These are phyloP conservation scores for Trissonchulus latispiculum DNA, from an alignment of 2,888 invertebrate genomes.

Conservation along the genomic window DNA sequence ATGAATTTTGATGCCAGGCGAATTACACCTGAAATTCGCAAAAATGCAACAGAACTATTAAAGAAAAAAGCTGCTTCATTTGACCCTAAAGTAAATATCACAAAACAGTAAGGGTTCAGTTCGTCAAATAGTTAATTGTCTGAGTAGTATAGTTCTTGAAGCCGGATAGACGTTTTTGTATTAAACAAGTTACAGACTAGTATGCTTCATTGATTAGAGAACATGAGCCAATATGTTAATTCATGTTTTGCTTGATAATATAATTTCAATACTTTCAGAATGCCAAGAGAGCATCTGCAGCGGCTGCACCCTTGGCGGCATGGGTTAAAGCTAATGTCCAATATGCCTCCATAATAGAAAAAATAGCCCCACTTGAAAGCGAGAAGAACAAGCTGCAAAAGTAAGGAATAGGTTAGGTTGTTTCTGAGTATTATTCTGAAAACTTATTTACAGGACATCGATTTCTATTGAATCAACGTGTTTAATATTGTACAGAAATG, in stretches of 20 bases:
- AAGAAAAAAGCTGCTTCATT: conserved; percentile 72
- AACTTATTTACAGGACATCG: too few species aligned
- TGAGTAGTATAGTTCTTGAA: too few species aligned
- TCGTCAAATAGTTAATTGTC: too few species aligned
- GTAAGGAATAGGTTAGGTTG: conserved; percentile 40
- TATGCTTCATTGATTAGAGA: too few species aligned
- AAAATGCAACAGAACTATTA: conserved; percentile 68
- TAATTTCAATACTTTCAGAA: conserved; percentile 37
- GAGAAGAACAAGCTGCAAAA: conserved; percentile 59
- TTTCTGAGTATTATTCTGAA: too few species aligned
- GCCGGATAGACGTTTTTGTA: too few species aligned
- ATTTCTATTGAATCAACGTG: too few species aligned
- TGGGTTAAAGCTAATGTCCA: conserved; percentile 95
- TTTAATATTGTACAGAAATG: too few species aligned
- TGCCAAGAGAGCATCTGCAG: conserved; percentile 82
- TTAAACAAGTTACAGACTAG: too few species aligned
- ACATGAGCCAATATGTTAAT: too few species aligned
- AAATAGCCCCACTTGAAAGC: conserved; percentile 74
- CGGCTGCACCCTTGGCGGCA: conserved; percentile 86
- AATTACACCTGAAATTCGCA: conserved; percentile 68
- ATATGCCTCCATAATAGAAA: conserved; percentile 78
- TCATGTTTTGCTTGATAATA: too few species aligned
- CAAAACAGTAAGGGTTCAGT: too few species aligned
- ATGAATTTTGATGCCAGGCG: conserved; percentile 83
- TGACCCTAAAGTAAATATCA: conserved; percentile 59